These are phyloP conservation scores for Zygaena filipendulae DNA, from an alignment of 2,888 invertebrate species.

Conservation along the genomic window DNA sequence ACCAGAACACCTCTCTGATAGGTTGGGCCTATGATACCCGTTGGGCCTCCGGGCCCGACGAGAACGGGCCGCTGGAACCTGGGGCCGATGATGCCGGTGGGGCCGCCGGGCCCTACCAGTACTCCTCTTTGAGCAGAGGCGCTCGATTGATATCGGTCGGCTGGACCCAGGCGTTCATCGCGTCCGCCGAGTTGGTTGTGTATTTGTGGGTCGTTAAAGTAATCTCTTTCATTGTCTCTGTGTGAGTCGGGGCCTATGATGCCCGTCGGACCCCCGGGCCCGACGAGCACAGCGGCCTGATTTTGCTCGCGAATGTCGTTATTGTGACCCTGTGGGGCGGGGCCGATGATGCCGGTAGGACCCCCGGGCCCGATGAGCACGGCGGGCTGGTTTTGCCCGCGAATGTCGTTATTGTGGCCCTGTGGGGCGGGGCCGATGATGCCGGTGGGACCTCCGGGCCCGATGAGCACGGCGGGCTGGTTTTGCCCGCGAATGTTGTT, in stretches of 20 bases:
- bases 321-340: too few species aligned
- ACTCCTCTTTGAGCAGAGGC: conserved; percentile 19
- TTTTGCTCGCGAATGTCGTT: conserved; percentile 12
- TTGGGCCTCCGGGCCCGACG: conserved; percentile 39
- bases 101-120: conserved; percentile 33
- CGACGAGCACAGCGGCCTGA: conserved; percentile 25
- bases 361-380: conserved; percentile 53
- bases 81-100: conserved; percentile 31
- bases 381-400: too few species aligned
- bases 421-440: conserved; percentile 19
- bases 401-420: too few species aligned
- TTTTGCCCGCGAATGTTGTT: conserved; percentile 14
- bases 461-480: conserved; percentile 35
- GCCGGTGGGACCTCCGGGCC: conserved; percentile 34
- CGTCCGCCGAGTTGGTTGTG: too few species aligned
- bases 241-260: conserved; percentile 26
- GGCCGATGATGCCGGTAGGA: conserved; percentile 51
- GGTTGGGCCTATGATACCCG: conserved; percentile 22
- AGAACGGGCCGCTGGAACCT: conserved; percentile 20
- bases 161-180: too few species aligned
- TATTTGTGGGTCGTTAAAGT: conserved; percentile 25
- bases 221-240: not conserved
- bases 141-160: conserved; percentile 17
- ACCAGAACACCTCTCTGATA: conserved; percentile 26
- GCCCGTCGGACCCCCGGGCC: conserved; percentile 57